Percentiles rank a stretch among this genome's conserved stretches.
Evolutionary conservation across 2,888 invertebrate species (phyloP).

Genomic region (Euzetes globulus): DNA sequence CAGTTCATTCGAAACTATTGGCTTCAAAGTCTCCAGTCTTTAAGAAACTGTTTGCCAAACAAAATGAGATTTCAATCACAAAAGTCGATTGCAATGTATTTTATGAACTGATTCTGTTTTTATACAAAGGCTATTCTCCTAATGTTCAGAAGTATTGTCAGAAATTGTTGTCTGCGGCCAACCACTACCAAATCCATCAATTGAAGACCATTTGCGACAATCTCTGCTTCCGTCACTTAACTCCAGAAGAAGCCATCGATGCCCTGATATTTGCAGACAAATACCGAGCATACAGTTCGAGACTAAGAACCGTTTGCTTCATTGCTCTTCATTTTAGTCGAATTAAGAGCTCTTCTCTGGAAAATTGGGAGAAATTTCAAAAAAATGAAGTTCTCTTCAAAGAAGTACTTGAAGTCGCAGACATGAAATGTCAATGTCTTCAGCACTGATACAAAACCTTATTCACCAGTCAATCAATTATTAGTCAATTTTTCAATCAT

Average conservation of each 20-base stretch:
- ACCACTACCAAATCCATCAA: not conserved
- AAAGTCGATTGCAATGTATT: not conserved
- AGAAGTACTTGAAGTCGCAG: not conserved
- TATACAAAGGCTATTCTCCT: not conserved
- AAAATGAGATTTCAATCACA: not conserved
- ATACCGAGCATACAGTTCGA: not conserved
- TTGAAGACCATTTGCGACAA: not conserved
- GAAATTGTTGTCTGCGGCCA: not conserved
- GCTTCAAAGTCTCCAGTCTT: not conserved
- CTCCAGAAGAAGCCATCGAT: conserved; percentile 13
- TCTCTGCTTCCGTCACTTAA: not conserved
- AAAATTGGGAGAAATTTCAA: not conserved
- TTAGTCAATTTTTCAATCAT: no score
- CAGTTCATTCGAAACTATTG: not conserved
- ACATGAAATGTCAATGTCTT: not conserved
- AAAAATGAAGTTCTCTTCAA: not conserved
- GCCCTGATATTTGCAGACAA: not conserved
- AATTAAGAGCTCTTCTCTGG: not conserved
- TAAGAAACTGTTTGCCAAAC: not conserved
- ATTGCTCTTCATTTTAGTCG: not conserved
- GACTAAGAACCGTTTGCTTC: not conserved
- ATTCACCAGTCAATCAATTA: no score
- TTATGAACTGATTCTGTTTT: not conserved
- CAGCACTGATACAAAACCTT: not conserved
- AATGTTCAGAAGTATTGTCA: not conserved